Percentiles rank a stretch among this genome's conserved stretches.
Conservation (phyloP, 2,888 invertebrate species). For the Dryobotodes eremita region DNA sequence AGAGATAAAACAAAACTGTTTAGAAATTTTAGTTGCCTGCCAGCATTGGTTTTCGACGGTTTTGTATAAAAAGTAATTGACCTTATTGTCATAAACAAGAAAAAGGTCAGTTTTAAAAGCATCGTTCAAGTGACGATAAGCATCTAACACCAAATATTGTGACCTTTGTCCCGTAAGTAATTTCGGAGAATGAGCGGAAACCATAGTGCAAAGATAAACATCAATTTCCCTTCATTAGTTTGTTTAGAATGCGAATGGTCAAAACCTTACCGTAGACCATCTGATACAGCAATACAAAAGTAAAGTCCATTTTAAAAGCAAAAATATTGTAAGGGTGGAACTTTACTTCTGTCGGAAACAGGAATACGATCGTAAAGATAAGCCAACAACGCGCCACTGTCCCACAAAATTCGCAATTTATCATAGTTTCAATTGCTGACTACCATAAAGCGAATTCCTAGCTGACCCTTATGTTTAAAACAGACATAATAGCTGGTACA, state of each 20-base stretch:
- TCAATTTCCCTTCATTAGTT: background rate
- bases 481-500: background rate
- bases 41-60: background rate
- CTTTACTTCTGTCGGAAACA: background rate
- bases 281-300: no score
- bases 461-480: constrained; percentile 8
- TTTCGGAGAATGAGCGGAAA: background rate
- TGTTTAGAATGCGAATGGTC: background rate
- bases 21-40: background rate
- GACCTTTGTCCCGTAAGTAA: background rate
- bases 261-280: background rate
- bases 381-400: background rate
- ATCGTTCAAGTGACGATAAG: constrained; percentile 64
- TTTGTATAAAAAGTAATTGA: constrained; percentile 19
- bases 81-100: background rate
- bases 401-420: background rate
- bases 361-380: background rate
- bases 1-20: background rate
- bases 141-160: constrained; percentile 4
- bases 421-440: background rate
- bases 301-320: no score
- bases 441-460: constrained; percentile 6
- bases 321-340: background rate
- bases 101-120: background rate
- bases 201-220: background rate